Percentiles rank a stretch among this genome's conserved stretches.
phyloP scores from a whole-genome alignment of 1,140 invertebrate species.

The Homalodisca vitripennis region DNA sequence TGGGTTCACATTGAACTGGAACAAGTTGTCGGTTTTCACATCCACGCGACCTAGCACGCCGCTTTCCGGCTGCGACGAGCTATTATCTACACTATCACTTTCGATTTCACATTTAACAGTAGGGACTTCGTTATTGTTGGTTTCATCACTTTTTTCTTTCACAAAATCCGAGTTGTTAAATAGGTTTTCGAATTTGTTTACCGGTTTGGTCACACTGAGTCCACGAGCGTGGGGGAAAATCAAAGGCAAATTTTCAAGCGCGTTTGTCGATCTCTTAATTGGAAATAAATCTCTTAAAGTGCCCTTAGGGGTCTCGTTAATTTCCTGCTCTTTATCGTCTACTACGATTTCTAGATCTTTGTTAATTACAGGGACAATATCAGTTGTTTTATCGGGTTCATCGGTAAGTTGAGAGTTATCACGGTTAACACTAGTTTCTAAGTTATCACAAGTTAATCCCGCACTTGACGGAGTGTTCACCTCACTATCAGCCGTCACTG shows the following conservation, averaged over 20 bases:
- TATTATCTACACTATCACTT: neutral
- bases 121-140: neutral
- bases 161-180: neutral
- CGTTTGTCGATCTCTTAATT: constrained; percentile 5
- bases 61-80: neutral
- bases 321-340: neutral
- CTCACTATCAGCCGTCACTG: neutral
- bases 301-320: neutral
- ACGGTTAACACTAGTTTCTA: neutral
- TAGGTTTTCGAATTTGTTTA: constrained; percentile 13
- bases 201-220: neutral
- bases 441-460: neutral
- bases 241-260: constrained; percentile 26
- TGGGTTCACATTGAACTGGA: constrained; percentile 14
- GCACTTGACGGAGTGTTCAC: neutral
- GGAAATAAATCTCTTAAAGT: constrained; percentile 11
- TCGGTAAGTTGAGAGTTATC: too few species aligned
- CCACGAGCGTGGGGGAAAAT: constrained; percentile 14
- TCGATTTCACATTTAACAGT: neutral
- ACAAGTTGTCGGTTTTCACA: constrained; percentile 7
- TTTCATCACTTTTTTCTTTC: constrained; percentile 15
- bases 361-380: neutral
- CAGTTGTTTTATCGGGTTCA: too few species aligned
- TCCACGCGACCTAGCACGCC: neutral
- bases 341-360: neutral